Base-by-base conservation (phyloP, 2,113 vertebrate species). In the Gymnobelideus leadbeateri region DNA sequence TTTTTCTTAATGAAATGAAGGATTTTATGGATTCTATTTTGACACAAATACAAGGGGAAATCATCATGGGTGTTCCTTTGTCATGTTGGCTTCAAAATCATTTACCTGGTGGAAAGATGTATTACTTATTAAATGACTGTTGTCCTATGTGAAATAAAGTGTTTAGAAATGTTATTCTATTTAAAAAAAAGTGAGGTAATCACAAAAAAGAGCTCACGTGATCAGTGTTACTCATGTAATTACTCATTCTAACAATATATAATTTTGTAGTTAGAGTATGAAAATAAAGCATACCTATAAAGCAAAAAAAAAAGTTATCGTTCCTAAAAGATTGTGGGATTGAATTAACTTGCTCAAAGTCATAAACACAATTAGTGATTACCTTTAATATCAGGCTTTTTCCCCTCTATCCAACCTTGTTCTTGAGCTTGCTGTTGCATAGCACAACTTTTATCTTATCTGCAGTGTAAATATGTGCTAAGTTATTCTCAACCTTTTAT, bases 1-100 rank as follows among this genome's bases (percentile, higher is more conserved):
- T 57, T 57, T 57, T 57, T 57, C 55, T 37, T 37, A 68, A 68
- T 37, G n/a, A 96, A 93, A 31, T 90, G 57, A 92, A 89, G 91
- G 57, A 92, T 96, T 95, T 55, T 84, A 51, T 55, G 89, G 93
- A 54, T 2, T 90, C 43, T 49, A 12, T 96, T 94, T 97, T 96
- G 52, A 95, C 95, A 61, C 89, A 93, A 43, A 43, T 43, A 21
- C 68, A 95, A 95, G 46, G 93, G 89, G 91, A 92, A 94, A 94
- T 54, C 51, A 68, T 0, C 49, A 28, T 47, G 89, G 31, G 6
- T 16, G 3, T 68, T 31, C 28, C 14, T 68, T 2, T 37, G 3
- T 68, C 28, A 37, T 37, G 11, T 93, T 95, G 89, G 7, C 37
- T 51, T 26, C 1, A 68, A 9, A 11, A 61, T 49, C 0, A 37